These are phyloP conservation scores for Spea bombifrons DNA, from an alignment of 2,113 vertebrate genomes.

Conservation along the genomic window DNA sequence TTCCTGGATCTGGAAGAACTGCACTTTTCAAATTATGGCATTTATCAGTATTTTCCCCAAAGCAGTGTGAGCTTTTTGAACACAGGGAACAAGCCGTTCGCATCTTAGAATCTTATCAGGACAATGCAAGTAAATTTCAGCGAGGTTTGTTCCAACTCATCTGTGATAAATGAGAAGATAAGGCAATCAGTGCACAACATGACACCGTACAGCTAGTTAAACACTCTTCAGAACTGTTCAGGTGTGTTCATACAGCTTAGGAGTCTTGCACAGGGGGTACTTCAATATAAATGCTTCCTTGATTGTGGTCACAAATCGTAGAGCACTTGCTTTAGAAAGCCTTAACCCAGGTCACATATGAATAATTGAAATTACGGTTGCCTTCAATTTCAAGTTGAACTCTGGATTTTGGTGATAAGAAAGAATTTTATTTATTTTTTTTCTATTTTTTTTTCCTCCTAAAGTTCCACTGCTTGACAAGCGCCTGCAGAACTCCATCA, in stretches of 20 bases:
- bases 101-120: slow-evolving; percentile 80
- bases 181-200: slow-evolving; percentile 95
- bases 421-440: slow-evolving; percentile 51
- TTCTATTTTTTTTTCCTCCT: slow-evolving; percentile 42
- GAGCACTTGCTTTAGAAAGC: slow-evolving; percentile 67
- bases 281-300: slow-evolving; percentile 72
- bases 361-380: slow-evolving; percentile 71
- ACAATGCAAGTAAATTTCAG: slow-evolving; percentile 92
- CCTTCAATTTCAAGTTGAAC: slow-evolving; percentile 57
- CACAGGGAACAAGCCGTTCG: slow-evolving; percentile 61
- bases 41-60: not conserved
- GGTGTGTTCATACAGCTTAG: slow-evolving; percentile 73
- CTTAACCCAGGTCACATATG: slow-evolving; percentile 72
- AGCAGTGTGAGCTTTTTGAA: slow-evolving; percentile 42
- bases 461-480: slow-evolving; percentile 65
- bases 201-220: slow-evolving; percentile 86
- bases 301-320: slow-evolving; percentile 74
- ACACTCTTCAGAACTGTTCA: slow-evolving; percentile 83
- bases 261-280: slow-evolving; percentile 74
- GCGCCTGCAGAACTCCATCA: slow-evolving; percentile 70
- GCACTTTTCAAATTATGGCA: not conserved
- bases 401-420: slow-evolving; percentile 61
- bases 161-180: slow-evolving; percentile 99
- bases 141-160: slow-evolving; percentile 99
- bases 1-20: too few species aligned